Evolutionary conservation across 2,113 vertebrate species (phyloP).

Genomic region (Talpa occidentalis): DNA sequence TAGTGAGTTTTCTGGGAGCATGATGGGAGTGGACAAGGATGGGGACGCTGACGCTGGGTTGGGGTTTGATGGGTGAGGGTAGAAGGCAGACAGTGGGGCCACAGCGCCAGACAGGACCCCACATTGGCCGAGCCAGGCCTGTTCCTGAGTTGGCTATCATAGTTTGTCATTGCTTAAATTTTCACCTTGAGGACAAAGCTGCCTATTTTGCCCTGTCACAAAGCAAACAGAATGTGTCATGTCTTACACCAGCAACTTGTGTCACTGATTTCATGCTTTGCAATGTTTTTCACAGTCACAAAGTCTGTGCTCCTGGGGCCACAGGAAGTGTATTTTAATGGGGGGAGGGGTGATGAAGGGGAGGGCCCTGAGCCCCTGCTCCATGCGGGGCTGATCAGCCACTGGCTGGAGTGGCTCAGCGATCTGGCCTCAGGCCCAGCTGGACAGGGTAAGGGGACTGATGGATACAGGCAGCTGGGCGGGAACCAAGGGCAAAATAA

Average conservation of each 20-base stretch:
- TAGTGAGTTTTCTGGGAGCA: neutral
- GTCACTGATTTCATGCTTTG: constrained; percentile 61
- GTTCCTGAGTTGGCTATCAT: neutral
- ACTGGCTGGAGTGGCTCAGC: neutral
- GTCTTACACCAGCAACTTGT: constrained; percentile 57
- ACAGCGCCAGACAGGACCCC: no score
- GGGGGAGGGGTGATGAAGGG: no score
- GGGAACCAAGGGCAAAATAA: neutral
- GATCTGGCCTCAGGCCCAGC: neutral
- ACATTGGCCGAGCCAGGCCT: fast-evolving
- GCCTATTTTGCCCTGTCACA: constrained; percentile 64
- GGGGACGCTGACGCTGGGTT: fast-evolving
- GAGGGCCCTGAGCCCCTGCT: neutral
- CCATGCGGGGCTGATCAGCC: neutral
- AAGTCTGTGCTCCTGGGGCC: constrained; percentile 1
- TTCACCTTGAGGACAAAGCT: constrained; percentile 59
- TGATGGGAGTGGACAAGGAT: neutral
- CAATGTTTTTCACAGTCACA: constrained; percentile 48
- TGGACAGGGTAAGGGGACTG: neutral
- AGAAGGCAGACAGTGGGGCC: neutral
- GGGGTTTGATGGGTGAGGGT: neutral
- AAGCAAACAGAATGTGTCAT: constrained; percentile 54
- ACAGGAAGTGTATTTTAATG: neutral
- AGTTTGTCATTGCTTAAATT: constrained; percentile 43
- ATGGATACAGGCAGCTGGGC: neutral